These are phyloP conservation scores for Ernsta delagoae DNA, from an alignment of 2,888 invertebrate species.

Conservation along the genomic window DNA sequence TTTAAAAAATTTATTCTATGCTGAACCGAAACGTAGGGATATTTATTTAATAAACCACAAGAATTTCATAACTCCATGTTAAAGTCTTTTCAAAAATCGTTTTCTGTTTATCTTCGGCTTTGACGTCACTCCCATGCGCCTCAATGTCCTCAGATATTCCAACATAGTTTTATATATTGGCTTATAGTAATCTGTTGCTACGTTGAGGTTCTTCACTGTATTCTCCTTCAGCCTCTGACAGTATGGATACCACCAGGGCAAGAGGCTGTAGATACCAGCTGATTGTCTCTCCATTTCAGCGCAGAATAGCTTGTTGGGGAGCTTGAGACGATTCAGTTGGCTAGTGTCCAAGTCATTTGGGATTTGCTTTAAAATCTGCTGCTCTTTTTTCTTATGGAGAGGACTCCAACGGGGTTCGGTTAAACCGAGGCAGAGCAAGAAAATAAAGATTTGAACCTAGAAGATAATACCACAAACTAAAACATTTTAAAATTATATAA, in stretches of 20 bases:
- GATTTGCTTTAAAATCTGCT: background rate
- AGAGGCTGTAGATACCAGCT: slow-evolving; percentile 45
- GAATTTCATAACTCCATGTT: background rate
- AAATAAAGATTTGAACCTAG: slow-evolving; percentile 13
- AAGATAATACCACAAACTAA: background rate
- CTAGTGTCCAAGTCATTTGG: slow-evolving; percentile 9
- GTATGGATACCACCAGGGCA: slow-evolving; percentile 66
- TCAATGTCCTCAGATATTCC: slow-evolving; percentile 42
- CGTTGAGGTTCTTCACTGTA: slow-evolving; percentile 22
- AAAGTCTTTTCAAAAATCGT: slow-evolving; percentile 10
- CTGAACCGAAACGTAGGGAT: too few relatives aligned
- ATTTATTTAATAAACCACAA: too few relatives aligned
- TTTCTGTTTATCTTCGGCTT: background rate
- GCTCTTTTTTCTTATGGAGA: background rate
- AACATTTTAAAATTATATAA: too few relatives aligned
- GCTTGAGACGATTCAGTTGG: slow-evolving; percentile 31
- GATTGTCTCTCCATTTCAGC: slow-evolving; percentile 46
- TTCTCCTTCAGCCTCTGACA: slow-evolving; percentile 52
- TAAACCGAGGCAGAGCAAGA: slow-evolving; percentile 9
- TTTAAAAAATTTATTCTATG: too few relatives aligned
- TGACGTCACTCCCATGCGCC: slow-evolving; percentile 3
- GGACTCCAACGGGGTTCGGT: slow-evolving; percentile 21
- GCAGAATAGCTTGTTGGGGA: slow-evolving; percentile 58
- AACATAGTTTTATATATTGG: slow-evolving; percentile 46
- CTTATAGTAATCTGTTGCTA: slow-evolving; percentile 31